Base-by-base conservation (phyloP, 2,113 vertebrate species). In the Amphilophus citrinellus region DNA sequence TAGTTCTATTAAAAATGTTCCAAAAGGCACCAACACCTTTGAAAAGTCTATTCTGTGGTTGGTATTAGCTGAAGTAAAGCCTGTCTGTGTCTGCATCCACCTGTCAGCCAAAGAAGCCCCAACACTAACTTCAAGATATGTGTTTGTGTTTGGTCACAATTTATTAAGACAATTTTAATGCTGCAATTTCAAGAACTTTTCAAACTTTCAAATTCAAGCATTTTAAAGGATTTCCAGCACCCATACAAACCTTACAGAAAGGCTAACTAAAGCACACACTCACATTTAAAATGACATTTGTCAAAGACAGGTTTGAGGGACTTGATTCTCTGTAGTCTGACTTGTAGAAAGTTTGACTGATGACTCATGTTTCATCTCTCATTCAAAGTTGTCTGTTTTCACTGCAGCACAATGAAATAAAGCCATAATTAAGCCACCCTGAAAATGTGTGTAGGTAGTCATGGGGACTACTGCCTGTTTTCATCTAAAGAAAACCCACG, bases 381-480 rank as follows among this genome's bases (percentile, higher is more conserved):
- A 2, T 56, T 73, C 27, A 35, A 56, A 73, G n/a, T 8, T 73
- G n/a, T 56, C 59, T 3, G 3, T 60, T 53, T 56, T 63, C 24
- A 42, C 4, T 61, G 24, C 13, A 17, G 71, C 62, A 78, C 14
- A 30, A 22, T 7, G 32, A 56, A 79, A 9, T 27, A 58, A 35
- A 56, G 68, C 39, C 22, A 65, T 56, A 57, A 65, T 42, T 32
- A 65, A 44, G 24, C 9, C 2, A 39, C 8, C 17, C n/a, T 63
- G 39, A 66, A 75, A 65, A 56, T 22, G 44, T 8, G 3, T 10
- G 5, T 20, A 57, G 15, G 30, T 75, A 53, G 50, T 71, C 66
- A 50, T 44, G 44, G 24, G 66, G 66, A 18, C 66, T 73, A 71
- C 44, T 53, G 66, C 32, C 66, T 53, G 44, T 53, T 84, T 39